Percentiles rank a stretch among this genome's conserved stretches.
Evolutionary conservation across 2,797 vertebrate species (phyloP).

Genomic region (Macropodus opercularis): DNA sequence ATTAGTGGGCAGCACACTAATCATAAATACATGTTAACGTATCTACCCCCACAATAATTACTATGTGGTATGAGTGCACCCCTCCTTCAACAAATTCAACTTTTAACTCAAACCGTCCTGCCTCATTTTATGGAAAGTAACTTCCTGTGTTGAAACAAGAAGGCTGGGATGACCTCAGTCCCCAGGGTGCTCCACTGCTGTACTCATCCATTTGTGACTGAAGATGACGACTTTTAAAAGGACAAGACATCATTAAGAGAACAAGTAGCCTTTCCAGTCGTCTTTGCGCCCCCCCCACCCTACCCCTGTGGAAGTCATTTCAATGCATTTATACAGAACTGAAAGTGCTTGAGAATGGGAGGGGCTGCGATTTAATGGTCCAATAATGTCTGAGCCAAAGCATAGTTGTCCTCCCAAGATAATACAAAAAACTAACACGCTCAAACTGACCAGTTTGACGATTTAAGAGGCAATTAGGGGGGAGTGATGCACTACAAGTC

Average conservation of each 20-base stretch:
- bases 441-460: slow-evolving; percentile 61
- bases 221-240: slow-evolving; percentile 85
- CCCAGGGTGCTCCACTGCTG: slow-evolving; percentile 70
- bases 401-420: slow-evolving; percentile 76
- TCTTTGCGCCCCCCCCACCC: slow-evolving; percentile 74
- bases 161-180: slow-evolving; percentile 79
- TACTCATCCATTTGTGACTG: slow-evolving; percentile 81
- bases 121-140: slow-evolving; percentile 71
- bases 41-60: slow-evolving; percentile 54
- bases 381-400: slow-evolving; percentile 81
- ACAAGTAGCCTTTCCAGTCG: slow-evolving; percentile 83
- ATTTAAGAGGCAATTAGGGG: slow-evolving; percentile 72
- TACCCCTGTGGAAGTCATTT: slow-evolving; percentile 76
- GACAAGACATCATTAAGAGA: slow-evolving; percentile 84
- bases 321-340: slow-evolving; percentile 82
- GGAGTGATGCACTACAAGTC: slow-evolving; percentile 40
- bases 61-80: slow-evolving; percentile 29
- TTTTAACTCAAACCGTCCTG: slow-evolving; percentile 62
- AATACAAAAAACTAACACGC: slow-evolving; percentile 66
- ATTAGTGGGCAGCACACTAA: slow-evolving; percentile 47
- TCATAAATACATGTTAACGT: slow-evolving; percentile 56
- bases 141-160: slow-evolving; percentile 74
- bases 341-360: slow-evolving; percentile 80
- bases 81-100: slow-evolving; percentile 58
- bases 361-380: slow-evolving; percentile 81